These are phyloP conservation scores for Leucopsar rothschildi DNA, from an alignment of 2,113 vertebrate genomes.

Conservation along the genomic window DNA sequence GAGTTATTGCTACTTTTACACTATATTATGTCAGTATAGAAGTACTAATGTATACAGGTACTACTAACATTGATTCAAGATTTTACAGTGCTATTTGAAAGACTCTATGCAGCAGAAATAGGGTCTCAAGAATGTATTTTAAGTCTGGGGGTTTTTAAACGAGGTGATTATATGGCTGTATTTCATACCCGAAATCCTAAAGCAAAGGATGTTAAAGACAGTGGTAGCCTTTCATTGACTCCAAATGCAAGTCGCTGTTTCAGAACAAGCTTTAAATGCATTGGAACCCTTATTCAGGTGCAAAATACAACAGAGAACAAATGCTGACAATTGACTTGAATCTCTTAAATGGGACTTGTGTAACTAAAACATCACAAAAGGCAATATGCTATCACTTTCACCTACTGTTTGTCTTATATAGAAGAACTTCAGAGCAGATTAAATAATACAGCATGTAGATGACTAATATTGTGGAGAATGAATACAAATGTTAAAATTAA, in stretches of 20 bases:
- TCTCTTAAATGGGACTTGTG: not conserved
- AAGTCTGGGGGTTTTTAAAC: not conserved
- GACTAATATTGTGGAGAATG: not conserved
- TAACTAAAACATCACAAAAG: not conserved
- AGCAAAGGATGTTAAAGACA: not conserved
- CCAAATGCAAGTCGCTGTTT: not conserved
- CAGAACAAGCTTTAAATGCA: not conserved
- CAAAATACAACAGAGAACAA: not conserved
- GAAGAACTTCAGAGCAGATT: not conserved
- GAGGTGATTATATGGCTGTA: not conserved
- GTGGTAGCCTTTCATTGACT: not conserved
- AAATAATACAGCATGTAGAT: not conserved
- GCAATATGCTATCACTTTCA: not conserved
- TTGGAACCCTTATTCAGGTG: not conserved
- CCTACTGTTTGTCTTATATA: not conserved
- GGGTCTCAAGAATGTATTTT: not conserved
- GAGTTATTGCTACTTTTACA: not conserved
- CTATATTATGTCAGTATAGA: not conserved
- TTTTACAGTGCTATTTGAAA: not conserved
- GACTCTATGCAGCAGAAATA: not conserved
- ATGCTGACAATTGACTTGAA: not conserved
- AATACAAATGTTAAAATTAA: not conserved
- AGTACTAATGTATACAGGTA: not conserved
- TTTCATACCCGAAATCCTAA: not conserved
- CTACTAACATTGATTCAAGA: not conserved